Percentiles rank a stretch among this genome's conserved stretches.
phyloP scores from a whole-genome alignment of 2,888 invertebrate species.

The Microctonus hyperodae region DNA sequence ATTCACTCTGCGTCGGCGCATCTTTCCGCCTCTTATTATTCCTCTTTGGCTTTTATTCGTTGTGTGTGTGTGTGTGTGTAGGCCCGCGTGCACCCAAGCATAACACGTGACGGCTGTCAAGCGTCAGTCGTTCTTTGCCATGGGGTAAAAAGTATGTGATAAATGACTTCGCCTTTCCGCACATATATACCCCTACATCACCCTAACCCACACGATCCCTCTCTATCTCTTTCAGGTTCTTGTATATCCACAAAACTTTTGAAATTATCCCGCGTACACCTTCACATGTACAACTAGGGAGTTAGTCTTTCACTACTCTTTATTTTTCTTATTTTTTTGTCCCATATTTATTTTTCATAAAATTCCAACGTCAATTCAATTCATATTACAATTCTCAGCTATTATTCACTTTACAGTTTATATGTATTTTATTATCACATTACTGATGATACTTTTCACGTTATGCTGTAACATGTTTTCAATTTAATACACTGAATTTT shows the following conservation, averaged over 20 bases:
- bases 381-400: conserved; percentile 14
- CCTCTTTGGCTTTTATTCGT: conserved; percentile 23
- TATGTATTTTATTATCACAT: too few species aligned
- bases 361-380: conserved; percentile 28
- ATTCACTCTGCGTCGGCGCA: conserved; percentile 30
- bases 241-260: conserved; percentile 8
- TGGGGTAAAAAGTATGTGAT: conserved; percentile 39
- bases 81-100: conserved; percentile 24
- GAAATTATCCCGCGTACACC: conserved; percentile 18
- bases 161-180: conserved; percentile 36
- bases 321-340: too few species aligned
- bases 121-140: conserved; percentile 18
- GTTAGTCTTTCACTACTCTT: too few species aligned
- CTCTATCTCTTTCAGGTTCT: conserved; percentile 3
- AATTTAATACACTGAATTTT: too few species aligned
- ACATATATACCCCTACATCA: conserved; percentile 3
- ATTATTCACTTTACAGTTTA: too few species aligned
- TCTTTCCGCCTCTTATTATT: conserved; percentile 28
- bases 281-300: too few species aligned
- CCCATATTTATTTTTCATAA: conserved; percentile 13
- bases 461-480: too few species aligned
- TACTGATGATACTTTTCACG: too few species aligned
- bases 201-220: conserved; percentile 8
- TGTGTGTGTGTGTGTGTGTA: conserved; percentile 11
- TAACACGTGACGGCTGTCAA: conserved; percentile 44